A percentile compares a stretch with the other conserved stretches of the same genome.
Evolutionary conservation across 92 coral and sea anemone genomes (phyloP).

Genomic region (Zoanthus sansibaricus): DNA sequence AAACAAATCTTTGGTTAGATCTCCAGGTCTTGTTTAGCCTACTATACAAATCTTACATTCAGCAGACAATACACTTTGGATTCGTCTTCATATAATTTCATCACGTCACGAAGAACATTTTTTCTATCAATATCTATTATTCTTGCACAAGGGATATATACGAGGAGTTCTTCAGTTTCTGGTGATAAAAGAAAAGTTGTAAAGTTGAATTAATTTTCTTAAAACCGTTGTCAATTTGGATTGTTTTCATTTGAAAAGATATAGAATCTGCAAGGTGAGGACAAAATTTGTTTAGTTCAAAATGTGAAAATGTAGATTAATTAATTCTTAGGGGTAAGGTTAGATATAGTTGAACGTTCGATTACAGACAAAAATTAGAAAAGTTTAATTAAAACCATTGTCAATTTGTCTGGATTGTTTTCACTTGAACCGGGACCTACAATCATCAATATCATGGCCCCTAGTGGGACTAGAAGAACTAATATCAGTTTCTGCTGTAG

Average conservation of each 20-base stretch:
- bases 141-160: not conserved
- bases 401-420: slow-evolving; percentile 1
- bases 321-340: not conserved
- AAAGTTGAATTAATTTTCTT: slow-evolving; percentile 7
- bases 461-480: slow-evolving; percentile 7
- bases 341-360: not conserved
- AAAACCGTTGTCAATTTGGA: slow-evolving; percentile 5
- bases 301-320: slow-evolving; percentile 1
- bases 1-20: slow-evolving; percentile 60
- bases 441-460: slow-evolving; percentile 27
- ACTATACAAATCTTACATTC: slow-evolving; percentile 31
- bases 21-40: slow-evolving; percentile 60
- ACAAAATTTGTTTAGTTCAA: slow-evolving; percentile 7
- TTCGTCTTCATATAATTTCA: slow-evolving; percentile 42
- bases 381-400: not conserved
- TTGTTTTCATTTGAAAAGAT: not conserved
- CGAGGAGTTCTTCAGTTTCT: not conserved
- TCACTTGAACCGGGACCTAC: slow-evolving; percentile 33
- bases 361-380: not conserved
- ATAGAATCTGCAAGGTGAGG: slow-evolving; percentile 10
- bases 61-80: slow-evolving; percentile 21
- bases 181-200: not conserved
- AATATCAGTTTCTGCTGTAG: slow-evolving; percentile 5
- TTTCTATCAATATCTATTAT: slow-evolving; percentile 12
- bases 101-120: slow-evolving; percentile 39